These are phyloP conservation scores for Pachypeltis micranthus DNA, from an alignment of 1,140 invertebrate genomes.

Conservation along the genomic window DNA sequence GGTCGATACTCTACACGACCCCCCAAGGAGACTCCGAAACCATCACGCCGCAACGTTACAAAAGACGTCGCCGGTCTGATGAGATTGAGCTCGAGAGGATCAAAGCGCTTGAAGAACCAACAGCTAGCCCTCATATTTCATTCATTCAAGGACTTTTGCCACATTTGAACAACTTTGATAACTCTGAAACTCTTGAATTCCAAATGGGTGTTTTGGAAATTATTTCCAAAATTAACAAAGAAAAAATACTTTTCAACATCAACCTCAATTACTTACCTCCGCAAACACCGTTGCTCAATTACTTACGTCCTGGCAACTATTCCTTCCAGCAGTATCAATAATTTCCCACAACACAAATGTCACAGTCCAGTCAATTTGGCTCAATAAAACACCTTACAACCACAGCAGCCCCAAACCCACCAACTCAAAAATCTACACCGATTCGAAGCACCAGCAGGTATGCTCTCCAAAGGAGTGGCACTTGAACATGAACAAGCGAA, in stretches of 20 bases:
- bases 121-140: constrained; percentile 9
- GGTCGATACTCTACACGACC: neutral
- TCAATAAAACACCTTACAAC: neutral
- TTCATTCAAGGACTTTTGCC: constrained; percentile 13
- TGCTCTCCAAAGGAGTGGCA: too few species aligned
- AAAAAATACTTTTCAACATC: constrained; percentile 6
- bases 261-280: neutral
- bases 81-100: constrained; percentile 14
- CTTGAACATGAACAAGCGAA: too few species aligned
- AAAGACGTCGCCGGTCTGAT: constrained; percentile 11
- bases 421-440: neutral
- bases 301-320: constrained; percentile 1
- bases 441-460: too few species aligned
- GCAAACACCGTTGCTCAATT: constrained; percentile 7
- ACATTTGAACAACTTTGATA: neutral
- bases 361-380: neutral
- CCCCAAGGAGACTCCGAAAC: constrained; percentile 13
- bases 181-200: neutral
- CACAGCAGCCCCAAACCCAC: neutral
- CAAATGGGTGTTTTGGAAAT: constrained; percentile 13
- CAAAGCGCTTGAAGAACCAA: constrained; percentile 12
- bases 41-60: constrained; percentile 9
- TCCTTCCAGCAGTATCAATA: neutral
- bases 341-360: neutral
- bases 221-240: neutral